Evolutionary conservation across 2,888 invertebrate genomes (phyloP).

Genomic region (Dastarcus helophoroides): DNA sequence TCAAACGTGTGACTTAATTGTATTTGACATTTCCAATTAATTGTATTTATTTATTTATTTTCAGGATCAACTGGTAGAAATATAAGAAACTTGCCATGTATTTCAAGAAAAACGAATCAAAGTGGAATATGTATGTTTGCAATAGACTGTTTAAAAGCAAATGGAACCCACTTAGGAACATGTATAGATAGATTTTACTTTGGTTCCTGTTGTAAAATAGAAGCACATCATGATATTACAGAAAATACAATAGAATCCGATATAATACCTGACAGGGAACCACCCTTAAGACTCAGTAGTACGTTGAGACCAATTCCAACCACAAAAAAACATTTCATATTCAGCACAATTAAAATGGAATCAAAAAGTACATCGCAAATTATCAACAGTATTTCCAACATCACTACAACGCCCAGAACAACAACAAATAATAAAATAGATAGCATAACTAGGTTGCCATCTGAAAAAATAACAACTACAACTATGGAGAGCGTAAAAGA

Average conservation of each 20-base stretch:
- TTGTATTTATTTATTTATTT: no score
- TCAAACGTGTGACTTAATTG: neutral
- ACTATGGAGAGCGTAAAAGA: constrained; percentile 19
- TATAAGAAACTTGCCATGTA: constrained; percentile 80
- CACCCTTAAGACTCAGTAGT: constrained; percentile 24
- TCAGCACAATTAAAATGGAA: constrained; percentile 7
- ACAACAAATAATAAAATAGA: constrained; percentile 12
- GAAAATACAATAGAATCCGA: constrained; percentile 54
- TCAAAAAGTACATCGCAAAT: constrained; percentile 15
- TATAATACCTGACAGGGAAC: constrained; percentile 38
- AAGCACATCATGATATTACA: constrained; percentile 46
- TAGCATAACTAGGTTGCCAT: constrained; percentile 9
- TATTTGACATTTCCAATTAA: no score
- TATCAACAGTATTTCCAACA: constrained; percentile 19
- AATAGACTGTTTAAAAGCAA: constrained; percentile 80
- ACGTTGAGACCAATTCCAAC: constrained; percentile 13
- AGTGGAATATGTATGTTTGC: constrained; percentile 90
- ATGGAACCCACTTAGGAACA: constrained; percentile 83
- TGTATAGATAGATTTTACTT: constrained; percentile 91
- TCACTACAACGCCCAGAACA: constrained; percentile 21
- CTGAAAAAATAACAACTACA: constrained; percentile 10
- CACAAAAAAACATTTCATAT: constrained; percentile 7
- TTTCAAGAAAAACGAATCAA: constrained; percentile 65
- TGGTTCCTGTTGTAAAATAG: constrained; percentile 81
- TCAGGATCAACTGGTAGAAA: constrained; percentile 72